Percentiles rank a stretch among this genome's conserved stretches.
Conservation (phyloP, 2,797 vertebrate genomes). For the Gorsachius magnificus region DNA sequence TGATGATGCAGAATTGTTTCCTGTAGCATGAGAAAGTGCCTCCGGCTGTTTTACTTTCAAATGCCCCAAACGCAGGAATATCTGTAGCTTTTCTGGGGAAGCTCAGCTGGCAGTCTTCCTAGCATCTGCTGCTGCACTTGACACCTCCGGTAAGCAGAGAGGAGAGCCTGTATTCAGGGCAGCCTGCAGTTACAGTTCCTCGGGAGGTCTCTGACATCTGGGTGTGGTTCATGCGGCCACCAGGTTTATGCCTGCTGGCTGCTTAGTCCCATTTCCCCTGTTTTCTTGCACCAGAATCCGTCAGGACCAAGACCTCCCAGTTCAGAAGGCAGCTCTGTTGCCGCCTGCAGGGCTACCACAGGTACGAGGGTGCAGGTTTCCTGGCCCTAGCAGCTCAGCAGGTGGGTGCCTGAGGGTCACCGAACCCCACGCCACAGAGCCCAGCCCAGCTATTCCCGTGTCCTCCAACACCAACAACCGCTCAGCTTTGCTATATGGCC, state of each 20-base stretch:
- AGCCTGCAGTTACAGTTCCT: not conserved
- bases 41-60: not conserved
- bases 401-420: not conserved
- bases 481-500: not conserved
- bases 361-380: not conserved
- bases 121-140: not conserved
- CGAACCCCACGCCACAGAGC: not conserved
- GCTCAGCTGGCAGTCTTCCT: not conserved
- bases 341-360: not conserved
- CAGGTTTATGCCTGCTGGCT: not conserved
- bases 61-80: not conserved
- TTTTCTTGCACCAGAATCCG: not conserved
- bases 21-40: not conserved
- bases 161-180: not conserved
- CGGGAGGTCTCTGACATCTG: not conserved
- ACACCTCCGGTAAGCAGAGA: not conserved
- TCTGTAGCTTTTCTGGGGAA: not conserved
- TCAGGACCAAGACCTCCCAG: not conserved
- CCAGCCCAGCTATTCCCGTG: not conserved
- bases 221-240: accelerated
- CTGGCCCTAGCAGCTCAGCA: not conserved
- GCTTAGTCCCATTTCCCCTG: not conserved
- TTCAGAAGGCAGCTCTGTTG: not conserved
- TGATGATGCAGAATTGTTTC: not conserved
- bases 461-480: not conserved